A percentile compares a stretch with the other conserved stretches of the same genome.
These are phyloP conservation scores for Halocaridina rubra DNA, from an alignment of 2,888 invertebrate genomes.

Conservation along the genomic window DNA sequence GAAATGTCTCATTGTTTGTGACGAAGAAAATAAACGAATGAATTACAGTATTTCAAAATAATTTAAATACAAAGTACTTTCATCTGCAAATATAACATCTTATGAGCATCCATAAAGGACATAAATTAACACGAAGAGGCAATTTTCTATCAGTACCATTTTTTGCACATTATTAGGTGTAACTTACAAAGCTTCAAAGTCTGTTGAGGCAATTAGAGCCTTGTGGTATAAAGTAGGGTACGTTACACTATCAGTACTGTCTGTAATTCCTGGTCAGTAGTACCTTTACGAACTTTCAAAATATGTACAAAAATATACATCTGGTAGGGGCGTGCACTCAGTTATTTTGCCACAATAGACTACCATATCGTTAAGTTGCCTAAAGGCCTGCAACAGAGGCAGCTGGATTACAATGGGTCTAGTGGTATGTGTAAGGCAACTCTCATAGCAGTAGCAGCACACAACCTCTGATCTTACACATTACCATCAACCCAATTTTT, in stretches of 20 bases:
- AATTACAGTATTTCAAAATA: slow-evolving; percentile 44
- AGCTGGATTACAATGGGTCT: slow-evolving; percentile 24
- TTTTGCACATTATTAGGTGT: slow-evolving; percentile 40
- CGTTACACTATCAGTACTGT: slow-evolving; percentile 27
- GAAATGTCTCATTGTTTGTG: slow-evolving; percentile 47
- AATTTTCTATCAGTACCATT: slow-evolving; percentile 28
- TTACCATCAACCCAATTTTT: not conserved
- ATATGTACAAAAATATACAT: slow-evolving; percentile 59
- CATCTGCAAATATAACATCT: slow-evolving; percentile 36
- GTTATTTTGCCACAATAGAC: slow-evolving; percentile 42
- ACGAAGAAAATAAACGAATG: slow-evolving; percentile 55
- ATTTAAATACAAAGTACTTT: slow-evolving; percentile 49
- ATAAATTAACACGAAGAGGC: slow-evolving; percentile 29
- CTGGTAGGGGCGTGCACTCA: slow-evolving; percentile 57
- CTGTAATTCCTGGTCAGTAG: slow-evolving; percentile 42
- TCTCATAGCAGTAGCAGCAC: not conserved
- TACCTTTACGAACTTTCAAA: slow-evolving; percentile 54
- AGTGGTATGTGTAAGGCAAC: slow-evolving; percentile 6
- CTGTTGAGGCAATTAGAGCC: slow-evolving; percentile 48
- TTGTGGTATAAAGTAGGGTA: slow-evolving; percentile 46
- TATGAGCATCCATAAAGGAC: slow-evolving; percentile 52
- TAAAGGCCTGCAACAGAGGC: slow-evolving; percentile 27
- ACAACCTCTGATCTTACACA: slow-evolving; percentile 2
- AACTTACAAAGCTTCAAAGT: slow-evolving; percentile 41
- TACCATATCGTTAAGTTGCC: slow-evolving; percentile 28